Percentiles rank a stretch among this genome's conserved stretches.
Conservation (phyloP, 2,888 invertebrate genomes). For the Gymnoscelis rufifasciata region DNA sequence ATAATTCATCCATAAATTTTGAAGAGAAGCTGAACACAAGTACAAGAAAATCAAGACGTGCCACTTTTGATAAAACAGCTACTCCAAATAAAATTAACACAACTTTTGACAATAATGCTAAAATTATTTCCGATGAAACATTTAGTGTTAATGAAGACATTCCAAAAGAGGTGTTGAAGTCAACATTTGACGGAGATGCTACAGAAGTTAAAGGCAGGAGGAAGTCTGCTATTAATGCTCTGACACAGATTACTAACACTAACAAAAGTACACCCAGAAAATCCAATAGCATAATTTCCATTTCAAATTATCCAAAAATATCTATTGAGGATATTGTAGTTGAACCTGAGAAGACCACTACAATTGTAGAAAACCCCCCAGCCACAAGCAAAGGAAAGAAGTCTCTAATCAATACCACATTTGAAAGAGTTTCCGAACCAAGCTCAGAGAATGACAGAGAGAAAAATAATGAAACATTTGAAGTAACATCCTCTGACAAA, state of each 20-base stretch:
- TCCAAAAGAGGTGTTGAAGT: background rate
- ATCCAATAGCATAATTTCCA: background rate
- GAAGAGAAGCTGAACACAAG: conserved; percentile 13
- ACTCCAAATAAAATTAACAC: conserved; percentile 10
- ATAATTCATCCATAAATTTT: conserved; percentile 14
- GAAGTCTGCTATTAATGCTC: background rate
- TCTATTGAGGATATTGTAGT: background rate
- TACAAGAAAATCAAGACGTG: conserved; percentile 21
- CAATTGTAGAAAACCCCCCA: too few relatives aligned
- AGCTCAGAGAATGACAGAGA: conserved; percentile 3
- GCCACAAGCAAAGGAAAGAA: background rate
- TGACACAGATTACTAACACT: background rate
- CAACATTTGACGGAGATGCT: background rate
- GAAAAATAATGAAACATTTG: conserved; percentile 25
- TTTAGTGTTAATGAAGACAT: background rate
- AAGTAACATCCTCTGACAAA: conserved; percentile 12
- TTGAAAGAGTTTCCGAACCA: conserved; percentile 16
- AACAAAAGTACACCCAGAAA: background rate
- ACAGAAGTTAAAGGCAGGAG: background rate
- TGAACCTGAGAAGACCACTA: background rate
- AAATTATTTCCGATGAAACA: background rate
- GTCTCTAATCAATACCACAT: conserved; percentile 9
- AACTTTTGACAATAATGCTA: conserved; percentile 2
- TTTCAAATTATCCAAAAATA: background rate
- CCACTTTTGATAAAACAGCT: conserved; percentile 24